Conservation (phyloP, 2,113 vertebrate genomes). For the Deroptyus accipitrinus region DNA sequence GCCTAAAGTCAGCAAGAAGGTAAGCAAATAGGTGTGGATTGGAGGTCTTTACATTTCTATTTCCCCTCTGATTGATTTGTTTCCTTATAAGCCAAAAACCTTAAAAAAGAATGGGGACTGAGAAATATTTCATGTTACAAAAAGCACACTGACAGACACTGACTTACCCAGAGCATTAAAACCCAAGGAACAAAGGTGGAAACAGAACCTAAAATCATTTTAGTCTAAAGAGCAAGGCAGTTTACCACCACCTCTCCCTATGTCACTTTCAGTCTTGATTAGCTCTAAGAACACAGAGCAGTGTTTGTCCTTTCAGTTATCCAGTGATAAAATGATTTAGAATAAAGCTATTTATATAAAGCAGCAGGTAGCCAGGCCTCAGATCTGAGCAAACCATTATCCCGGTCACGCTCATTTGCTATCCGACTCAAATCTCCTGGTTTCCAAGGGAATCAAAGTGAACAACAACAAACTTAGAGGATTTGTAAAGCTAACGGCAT, state of each 20-base stretch:
- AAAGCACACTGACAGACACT: not conserved
- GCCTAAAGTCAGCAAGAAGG: constrained; percentile 73
- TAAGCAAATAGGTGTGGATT: constrained; percentile 9
- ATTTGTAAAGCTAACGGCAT: constrained; percentile 43
- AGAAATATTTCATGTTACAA: not conserved
- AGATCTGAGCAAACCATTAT: constrained; percentile 72
- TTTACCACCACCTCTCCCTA: not conserved
- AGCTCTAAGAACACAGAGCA: not conserved
- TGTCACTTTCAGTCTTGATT: not conserved
- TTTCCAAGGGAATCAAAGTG: constrained; percentile 57
- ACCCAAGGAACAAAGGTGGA: not conserved
- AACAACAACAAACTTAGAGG: constrained; percentile 28
- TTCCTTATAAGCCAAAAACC: not conserved
- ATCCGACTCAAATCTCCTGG: constrained; percentile 34
- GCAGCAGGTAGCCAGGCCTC: constrained; percentile 64
- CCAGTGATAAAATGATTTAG: constrained; percentile 5
- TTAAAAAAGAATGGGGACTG: not conserved
- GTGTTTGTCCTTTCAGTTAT: constrained; percentile 23
- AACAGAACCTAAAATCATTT: not conserved
- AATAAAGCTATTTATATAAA: constrained; percentile 26
- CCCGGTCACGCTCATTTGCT: constrained; percentile 61
- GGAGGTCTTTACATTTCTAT: not conserved
- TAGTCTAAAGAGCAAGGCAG: not conserved
- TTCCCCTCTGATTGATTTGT: not conserved
- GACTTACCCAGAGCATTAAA: not conserved